These are phyloP conservation scores for Idaea straminata DNA, from an alignment of 2,888 invertebrate genomes.

Conservation along the genomic window DNA sequence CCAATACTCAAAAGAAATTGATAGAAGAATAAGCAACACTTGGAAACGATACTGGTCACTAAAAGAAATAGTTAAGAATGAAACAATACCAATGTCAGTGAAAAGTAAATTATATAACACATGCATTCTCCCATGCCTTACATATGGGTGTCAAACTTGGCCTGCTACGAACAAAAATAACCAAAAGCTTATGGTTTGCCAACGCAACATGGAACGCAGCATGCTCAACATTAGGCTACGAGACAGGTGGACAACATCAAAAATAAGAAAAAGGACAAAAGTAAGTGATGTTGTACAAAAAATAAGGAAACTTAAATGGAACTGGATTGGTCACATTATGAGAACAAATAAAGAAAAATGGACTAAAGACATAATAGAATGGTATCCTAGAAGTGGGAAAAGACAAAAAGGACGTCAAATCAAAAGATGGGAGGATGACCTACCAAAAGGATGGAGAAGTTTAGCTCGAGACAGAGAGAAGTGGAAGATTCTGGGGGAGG, in stretches of 20 bases:
- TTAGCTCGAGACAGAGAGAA: too few species aligned
- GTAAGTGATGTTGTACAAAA: too few species aligned
- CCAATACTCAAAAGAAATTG: constrained; percentile 19
- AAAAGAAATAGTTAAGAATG: constrained; percentile 20
- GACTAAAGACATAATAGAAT: too few species aligned
- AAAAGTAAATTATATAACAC: constrained; percentile 12
- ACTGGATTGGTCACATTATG: too few species aligned
- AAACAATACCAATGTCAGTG: not conserved
- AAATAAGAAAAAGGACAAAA: too few species aligned
- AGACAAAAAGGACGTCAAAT: too few species aligned
- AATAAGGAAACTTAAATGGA: too few species aligned
- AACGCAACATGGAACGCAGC: not conserved
- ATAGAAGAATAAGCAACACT: constrained; percentile 18
- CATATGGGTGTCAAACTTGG: constrained; percentile 2
- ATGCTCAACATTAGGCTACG: not conserved
- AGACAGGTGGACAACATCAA: not conserved
- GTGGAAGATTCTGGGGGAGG: too few species aligned
- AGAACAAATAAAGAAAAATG: too few species aligned
- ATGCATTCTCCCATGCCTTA: constrained; percentile 10
- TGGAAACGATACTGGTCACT: constrained; percentile 22
- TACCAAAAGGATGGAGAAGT: too few species aligned
- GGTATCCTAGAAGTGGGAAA: too few species aligned
- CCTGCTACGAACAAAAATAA: not conserved
- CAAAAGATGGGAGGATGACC: too few species aligned
- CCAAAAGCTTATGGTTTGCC: not conserved